Conservation (phyloP, 2,113 vertebrate genomes). For the Sula dactylatra region DNA sequence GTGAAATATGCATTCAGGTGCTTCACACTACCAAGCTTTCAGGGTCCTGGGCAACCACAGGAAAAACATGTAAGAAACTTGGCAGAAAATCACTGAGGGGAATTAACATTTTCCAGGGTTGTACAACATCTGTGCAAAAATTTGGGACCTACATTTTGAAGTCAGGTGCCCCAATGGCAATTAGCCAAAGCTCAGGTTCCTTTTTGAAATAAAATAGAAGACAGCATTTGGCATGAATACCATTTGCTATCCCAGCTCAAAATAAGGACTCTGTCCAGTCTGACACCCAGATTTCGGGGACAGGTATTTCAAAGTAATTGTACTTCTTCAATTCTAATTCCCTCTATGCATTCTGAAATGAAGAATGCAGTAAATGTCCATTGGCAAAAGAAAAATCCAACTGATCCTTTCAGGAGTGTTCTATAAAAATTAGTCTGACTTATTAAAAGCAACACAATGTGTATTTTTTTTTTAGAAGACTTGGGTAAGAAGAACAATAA, state of each 20-base stretch:
- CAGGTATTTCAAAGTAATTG: neutral
- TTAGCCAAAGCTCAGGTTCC: neutral
- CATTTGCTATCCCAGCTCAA: neutral
- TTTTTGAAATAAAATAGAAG: neutral
- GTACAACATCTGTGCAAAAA: neutral
- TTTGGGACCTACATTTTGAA: neutral
- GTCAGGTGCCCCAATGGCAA: neutral
- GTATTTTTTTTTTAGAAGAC: neutral
- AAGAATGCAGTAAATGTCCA: neutral
- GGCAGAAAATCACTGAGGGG: neutral
- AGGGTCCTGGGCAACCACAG: neutral
- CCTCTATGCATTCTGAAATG: neutral
- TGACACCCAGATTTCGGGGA: neutral
- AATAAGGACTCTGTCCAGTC: neutral
- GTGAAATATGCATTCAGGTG: neutral
- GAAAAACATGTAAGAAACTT: neutral
- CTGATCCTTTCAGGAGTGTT: neutral
- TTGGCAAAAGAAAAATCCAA: neutral
- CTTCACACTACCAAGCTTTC: neutral
- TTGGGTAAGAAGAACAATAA: neutral
- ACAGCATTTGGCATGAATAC: neutral
- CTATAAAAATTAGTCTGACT: neutral
- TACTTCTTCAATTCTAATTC: neutral
- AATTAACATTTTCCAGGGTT: neutral
- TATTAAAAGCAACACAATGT: neutral